These are phyloP conservation scores for Aphelinus atriplicis DNA, from an alignment of 1,140 invertebrate genomes.

Conservation along the genomic window DNA sequence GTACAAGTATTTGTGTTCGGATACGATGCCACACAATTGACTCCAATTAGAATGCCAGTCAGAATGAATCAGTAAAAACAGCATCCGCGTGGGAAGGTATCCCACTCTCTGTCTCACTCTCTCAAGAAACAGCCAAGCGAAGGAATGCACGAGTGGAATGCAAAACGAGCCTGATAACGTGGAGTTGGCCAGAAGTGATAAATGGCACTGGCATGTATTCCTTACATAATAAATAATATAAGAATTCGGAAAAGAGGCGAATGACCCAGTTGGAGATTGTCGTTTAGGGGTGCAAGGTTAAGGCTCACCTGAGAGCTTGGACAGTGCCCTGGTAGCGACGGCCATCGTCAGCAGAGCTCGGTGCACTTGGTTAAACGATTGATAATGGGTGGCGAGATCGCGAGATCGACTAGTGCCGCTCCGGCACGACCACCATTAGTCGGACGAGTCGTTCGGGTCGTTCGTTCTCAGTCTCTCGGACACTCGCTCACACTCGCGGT, in stretches of 20 bases:
- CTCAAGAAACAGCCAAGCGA: no score
- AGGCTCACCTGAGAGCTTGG: conserved; percentile 60
- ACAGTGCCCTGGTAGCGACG: conserved; percentile 61
- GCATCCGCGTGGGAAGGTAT: no score
- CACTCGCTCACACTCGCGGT: no score
- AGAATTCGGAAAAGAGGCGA: neutral
- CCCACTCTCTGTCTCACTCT: no score
- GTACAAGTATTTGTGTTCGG: neutral
- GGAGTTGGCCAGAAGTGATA: no score
- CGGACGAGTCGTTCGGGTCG: neutral
- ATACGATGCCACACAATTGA: neutral
- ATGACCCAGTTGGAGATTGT: conserved; percentile 19
- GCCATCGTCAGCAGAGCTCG: conserved; percentile 50
- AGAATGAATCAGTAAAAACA: no score
- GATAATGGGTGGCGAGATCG: no score
- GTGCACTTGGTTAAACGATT: no score
- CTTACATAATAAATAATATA: conserved; percentile 21
- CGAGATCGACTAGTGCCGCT: neutral
- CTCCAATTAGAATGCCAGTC: neutral
- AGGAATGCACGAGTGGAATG: no score
- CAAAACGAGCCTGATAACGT: no score
- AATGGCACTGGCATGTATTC: neutral
- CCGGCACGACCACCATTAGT: conserved; percentile 21
- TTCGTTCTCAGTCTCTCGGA: no score
- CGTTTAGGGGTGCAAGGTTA: conserved; percentile 26